Evolutionary conservation across 1,140 invertebrate genomes (phyloP).

Genomic region (Lepidurus couesii): DNA sequence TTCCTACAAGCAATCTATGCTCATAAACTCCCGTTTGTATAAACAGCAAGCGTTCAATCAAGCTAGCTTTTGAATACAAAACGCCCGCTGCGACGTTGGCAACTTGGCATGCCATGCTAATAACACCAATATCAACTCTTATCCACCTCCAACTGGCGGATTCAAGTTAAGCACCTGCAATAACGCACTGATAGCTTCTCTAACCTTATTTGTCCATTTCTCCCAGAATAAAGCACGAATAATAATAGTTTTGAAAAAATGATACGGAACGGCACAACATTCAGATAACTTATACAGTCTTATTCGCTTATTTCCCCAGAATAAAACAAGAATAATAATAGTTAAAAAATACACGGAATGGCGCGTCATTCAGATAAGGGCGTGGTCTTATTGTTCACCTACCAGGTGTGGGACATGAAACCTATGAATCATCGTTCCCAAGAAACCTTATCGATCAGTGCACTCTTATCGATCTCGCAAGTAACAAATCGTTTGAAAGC

Average conservation of each 20-base stretch:
- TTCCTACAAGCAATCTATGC: background rate
- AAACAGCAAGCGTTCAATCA: background rate
- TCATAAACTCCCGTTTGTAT: background rate
- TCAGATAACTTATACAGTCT: too few species aligned
- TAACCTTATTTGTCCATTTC: background rate
- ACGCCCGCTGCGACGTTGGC: background rate
- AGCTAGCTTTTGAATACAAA: background rate
- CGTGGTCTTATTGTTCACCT: background rate
- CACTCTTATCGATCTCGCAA: background rate
- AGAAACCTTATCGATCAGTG: background rate
- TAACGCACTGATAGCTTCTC: background rate
- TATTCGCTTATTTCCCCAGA: too few species aligned
- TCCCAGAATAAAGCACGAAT: background rate
- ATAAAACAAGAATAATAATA: too few species aligned
- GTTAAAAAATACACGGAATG: too few species aligned
- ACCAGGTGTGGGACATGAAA: background rate
- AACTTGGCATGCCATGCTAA: background rate
- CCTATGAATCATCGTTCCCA: background rate
- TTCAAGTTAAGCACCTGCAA: background rate
- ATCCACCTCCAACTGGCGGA: background rate
- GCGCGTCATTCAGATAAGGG: background rate
- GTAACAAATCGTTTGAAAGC: background rate
- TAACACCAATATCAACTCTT: background rate
- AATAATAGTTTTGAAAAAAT: too few species aligned
- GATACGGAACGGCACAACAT: too few species aligned